Conservation (phyloP, 2,797 vertebrate genomes). For the Sphenopsis melanotis region DNA sequence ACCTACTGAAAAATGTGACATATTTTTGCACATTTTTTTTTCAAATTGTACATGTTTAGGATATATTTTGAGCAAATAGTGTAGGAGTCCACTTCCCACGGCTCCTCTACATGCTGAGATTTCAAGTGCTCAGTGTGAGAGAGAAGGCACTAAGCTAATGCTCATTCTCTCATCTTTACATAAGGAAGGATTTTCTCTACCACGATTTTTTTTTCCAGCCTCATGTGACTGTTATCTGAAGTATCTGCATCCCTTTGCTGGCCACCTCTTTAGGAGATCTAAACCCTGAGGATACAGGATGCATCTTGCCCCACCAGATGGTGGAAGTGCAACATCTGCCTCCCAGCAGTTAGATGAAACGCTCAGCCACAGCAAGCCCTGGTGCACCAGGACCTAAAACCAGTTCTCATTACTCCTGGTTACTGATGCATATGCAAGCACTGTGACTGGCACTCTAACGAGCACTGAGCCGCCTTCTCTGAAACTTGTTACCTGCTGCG, state of each 20-base stretch:
- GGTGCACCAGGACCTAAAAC: not conserved
- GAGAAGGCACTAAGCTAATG: not conserved
- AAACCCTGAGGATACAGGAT: not conserved
- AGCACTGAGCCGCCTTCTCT: not conserved
- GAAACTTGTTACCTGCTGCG: not conserved
- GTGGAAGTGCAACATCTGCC: not conserved
- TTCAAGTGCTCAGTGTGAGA: not conserved
- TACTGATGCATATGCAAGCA: not conserved
- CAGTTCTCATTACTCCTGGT: not conserved
- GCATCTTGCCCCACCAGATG: not conserved
- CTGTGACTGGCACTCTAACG: not conserved
- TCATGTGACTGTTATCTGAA: not conserved
- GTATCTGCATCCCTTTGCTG: not conserved
- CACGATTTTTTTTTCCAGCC: not conserved
- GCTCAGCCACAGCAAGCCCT: not conserved
- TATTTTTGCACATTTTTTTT: not conserved
- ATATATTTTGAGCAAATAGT: constrained; percentile 35
- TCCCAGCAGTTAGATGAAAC: not conserved
- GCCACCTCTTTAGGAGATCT: not conserved
- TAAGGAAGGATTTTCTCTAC: not conserved
- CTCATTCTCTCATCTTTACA: not conserved
- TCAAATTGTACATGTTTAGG: not conserved
- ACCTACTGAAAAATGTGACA: not conserved
- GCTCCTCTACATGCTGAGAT: not conserved
- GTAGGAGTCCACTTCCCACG: constrained; percentile 5